Conservation (phyloP, 2,888 invertebrate genomes). For the Chrysolina americana region DNA sequence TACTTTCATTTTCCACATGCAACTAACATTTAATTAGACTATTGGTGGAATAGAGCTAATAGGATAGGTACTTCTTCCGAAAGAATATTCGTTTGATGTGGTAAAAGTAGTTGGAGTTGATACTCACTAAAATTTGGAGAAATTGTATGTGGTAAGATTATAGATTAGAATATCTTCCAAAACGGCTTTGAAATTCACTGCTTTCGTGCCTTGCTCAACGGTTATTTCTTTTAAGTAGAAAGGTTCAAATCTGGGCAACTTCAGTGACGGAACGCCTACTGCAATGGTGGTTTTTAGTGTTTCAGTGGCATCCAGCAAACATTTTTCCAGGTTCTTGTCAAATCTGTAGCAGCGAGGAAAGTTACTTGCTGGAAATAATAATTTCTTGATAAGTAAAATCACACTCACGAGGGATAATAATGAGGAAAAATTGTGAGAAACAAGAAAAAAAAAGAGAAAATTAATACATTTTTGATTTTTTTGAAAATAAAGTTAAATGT, state of each 20-base stretch:
- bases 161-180: conserved; percentile 48
- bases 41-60: too few relatives aligned
- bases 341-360: conserved; percentile 54
- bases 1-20: too few relatives aligned
- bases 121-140: conserved; percentile 46
- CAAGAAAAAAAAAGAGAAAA: too few relatives aligned
- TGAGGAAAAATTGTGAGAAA: too few relatives aligned
- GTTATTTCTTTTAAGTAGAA: conserved; percentile 55
- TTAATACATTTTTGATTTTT: too few relatives aligned
- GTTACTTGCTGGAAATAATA: neutral
- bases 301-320: conserved; percentile 59
- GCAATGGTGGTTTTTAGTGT: conserved; percentile 56
- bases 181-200: conserved; percentile 51
- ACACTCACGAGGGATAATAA: too few relatives aligned
- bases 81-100: too few relatives aligned
- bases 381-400: neutral
- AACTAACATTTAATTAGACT: too few relatives aligned
- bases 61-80: too few relatives aligned
- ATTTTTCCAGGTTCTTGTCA: conserved; percentile 61
- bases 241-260: conserved; percentile 62
- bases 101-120: neutral
- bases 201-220: conserved; percentile 51
- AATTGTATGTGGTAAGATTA: conserved; percentile 49
- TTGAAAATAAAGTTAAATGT: too few relatives aligned
- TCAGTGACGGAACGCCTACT: conserved; percentile 63